A percentile compares a stretch with the other conserved stretches of the same genome.
These are phyloP conservation scores for Esox niger DNA, from an alignment of 2,113 vertebrate species.

Conservation along the genomic window DNA sequence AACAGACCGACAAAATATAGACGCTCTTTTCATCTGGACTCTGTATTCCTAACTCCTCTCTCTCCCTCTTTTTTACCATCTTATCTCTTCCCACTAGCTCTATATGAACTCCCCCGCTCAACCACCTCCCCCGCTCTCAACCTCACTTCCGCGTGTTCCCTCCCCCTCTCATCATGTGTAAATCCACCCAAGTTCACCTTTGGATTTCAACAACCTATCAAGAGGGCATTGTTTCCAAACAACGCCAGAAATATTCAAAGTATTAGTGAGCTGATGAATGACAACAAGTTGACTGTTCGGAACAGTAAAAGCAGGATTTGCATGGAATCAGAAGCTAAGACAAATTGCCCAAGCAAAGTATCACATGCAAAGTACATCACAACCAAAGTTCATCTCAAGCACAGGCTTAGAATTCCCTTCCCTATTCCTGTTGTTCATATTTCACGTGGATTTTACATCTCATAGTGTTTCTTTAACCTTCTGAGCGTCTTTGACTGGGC, in stretches of 20 bases:
- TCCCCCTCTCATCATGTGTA: slow-evolving; percentile 15
- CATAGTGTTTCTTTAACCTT: too few relatives aligned
- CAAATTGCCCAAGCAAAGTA: neutral
- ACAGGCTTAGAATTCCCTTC: neutral
- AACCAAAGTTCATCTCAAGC: neutral
- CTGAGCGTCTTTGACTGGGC: too few relatives aligned
- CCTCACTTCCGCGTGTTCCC: slow-evolving; percentile 17
- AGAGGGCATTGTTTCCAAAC: slow-evolving; percentile 19
- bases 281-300: slow-evolving; percentile 35
- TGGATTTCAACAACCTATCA: slow-evolving; percentile 7
- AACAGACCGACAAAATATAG: slow-evolving; percentile 18
- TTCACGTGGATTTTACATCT: too few relatives aligned
- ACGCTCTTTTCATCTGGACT: slow-evolving; percentile 1
- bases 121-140: slow-evolving; percentile 9
- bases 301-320: neutral
- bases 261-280: slow-evolving; percentile 20
- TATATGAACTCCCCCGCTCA: neutral
- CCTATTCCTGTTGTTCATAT: too few relatives aligned
- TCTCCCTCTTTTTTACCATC: neutral
- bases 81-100: neutral
- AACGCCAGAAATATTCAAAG: slow-evolving; percentile 23
- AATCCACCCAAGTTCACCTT: slow-evolving; percentile 32
- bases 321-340: neutral
- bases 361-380: neutral
- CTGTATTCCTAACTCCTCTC: slow-evolving; percentile 26